Base-by-base conservation (phyloP, 2,888 invertebrate species). In the Drosophila antonietae region DNA sequence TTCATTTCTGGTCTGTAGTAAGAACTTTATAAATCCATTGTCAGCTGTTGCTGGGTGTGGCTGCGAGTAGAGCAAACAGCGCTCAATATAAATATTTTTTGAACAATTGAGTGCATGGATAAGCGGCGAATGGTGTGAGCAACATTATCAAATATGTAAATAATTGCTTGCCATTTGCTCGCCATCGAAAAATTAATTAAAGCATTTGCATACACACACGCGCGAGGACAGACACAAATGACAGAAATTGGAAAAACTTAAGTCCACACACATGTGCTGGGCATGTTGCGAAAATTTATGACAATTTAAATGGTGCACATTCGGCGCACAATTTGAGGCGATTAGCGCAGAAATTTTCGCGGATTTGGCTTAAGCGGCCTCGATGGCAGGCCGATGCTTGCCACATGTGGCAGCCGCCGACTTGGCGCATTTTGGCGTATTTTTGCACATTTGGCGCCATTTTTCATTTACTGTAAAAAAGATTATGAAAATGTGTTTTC, bases 251-350 rank as follows among this genome's bases (percentile, higher is more conserved):
- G 14, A 82, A 61, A 61, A 46, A 59, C 55, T 65, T 56, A 68
- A 74, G 55, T 71, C 67, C 49, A n/a, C 18, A 67, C 59, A 67
- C 59, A 59, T 67, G 68, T 20, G 28, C 53, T 52, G 71, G 20
- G 47, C 47, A 67, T 65, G 52, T 62, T 68, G 62, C 64, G 56
- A 73, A 80, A 84, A 87, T 89, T 87, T 89, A 87, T 87, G 83
- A 87, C 85, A 89, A 83, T 87, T 89, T 87, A 89, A 87, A 89
- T 87, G 85, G 78, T 78, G 76, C 76, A 87, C 87, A 87, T 89
- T 89, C 82, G 88, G 80, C 56, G 75, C 80, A 88, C 86, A 85
- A 85, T 85, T 88, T 86, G 83, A 62, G 76, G 78, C 83, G 88
- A 86, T 86, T 86, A 86, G 80, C 84, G 81, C 83, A 68, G 70